A percentile compares a stretch with the other conserved stretches of the same genome.
These are phyloP conservation scores for Nymphalis io DNA, from an alignment of 1,140 invertebrate genomes.

Conservation along the genomic window DNA sequence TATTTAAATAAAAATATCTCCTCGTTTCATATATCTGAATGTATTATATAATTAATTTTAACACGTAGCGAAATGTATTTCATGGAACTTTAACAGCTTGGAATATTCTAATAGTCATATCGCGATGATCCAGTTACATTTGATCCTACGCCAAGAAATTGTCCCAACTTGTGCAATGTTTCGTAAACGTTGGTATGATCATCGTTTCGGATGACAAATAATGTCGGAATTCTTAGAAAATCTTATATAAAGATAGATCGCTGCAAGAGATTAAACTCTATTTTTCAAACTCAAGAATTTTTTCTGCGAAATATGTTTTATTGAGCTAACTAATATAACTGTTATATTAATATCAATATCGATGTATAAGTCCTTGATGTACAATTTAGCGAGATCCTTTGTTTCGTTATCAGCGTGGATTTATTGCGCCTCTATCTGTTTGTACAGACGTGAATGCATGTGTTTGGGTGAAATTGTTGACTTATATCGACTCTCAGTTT, in stretches of 20 bases:
- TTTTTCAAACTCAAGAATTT: neutral
- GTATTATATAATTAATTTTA: neutral
- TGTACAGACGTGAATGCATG: constrained; percentile 8
- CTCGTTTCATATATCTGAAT: neutral
- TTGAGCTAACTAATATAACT: neutral
- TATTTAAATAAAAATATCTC: too few relatives aligned
- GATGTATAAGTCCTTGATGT: constrained; percentile 1
- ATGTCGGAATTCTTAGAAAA: constrained; percentile 19
- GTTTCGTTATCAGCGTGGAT: constrained; percentile 40
- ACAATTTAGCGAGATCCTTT: constrained; percentile 25
- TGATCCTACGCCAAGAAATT: constrained; percentile 24
- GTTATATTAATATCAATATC: neutral
- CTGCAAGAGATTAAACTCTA: constrained; percentile 1
- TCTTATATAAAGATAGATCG: neutral
- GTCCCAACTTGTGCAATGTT: constrained; percentile 13
- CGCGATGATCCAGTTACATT: constrained; percentile 22
- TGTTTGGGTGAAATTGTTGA: constrained; percentile 9
- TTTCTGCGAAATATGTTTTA: neutral
- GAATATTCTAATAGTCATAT: constrained; percentile 11
- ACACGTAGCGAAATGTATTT: neutral
- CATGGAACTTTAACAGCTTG: neutral
- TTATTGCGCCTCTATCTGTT: constrained; percentile 39
- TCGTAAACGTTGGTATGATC: constrained; percentile 10
- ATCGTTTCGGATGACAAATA: neutral
- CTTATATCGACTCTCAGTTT: neutral